A percentile compares a stretch with the other conserved stretches of the same genome.
phyloP scores from a whole-genome alignment of 2,888 invertebrate genomes.

The Hyles lineata region DNA sequence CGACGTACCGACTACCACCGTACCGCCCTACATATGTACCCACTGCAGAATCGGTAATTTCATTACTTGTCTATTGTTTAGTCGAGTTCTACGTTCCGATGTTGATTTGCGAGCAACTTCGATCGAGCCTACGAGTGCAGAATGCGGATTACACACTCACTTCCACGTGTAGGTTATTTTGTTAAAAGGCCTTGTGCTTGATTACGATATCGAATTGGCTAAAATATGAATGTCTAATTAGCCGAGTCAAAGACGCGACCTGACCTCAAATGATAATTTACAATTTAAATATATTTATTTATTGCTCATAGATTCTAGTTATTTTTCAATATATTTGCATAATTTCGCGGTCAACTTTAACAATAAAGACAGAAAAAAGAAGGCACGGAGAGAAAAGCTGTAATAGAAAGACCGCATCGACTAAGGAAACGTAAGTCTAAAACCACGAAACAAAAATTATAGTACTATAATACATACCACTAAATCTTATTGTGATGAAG shows the following conservation, averaged over 20 bases:
- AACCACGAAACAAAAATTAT: too few relatives aligned
- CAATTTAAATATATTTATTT: not conserved
- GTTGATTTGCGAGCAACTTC: slow-evolving; percentile 6
- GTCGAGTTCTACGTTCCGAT: slow-evolving; percentile 1
- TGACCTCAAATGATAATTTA: not conserved
- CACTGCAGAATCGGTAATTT: slow-evolving; percentile 53
- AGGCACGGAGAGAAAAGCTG: too few relatives aligned
- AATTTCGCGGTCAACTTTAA: not conserved
- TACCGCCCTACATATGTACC: slow-evolving; percentile 66
- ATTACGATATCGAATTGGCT: not conserved
- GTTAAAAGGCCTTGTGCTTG: not conserved
- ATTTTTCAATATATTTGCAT: not conserved
- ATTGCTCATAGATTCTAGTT: not conserved
- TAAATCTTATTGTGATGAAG: too few relatives aligned
- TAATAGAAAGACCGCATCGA: too few relatives aligned
- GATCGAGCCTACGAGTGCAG: slow-evolving; percentile 2
- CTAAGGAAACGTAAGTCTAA: too few relatives aligned
- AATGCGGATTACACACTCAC: not conserved
- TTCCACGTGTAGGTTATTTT: not conserved
- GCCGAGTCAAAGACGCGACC: not conserved
- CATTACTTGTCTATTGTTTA: slow-evolving; percentile 25
- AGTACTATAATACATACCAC: too few relatives aligned
- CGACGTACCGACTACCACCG: slow-evolving; percentile 51
- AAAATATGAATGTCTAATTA: not conserved
- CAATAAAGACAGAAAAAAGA: too few relatives aligned